Conservation (phyloP, 2,888 invertebrate species). For the Tetragnatha montana region DNA sequence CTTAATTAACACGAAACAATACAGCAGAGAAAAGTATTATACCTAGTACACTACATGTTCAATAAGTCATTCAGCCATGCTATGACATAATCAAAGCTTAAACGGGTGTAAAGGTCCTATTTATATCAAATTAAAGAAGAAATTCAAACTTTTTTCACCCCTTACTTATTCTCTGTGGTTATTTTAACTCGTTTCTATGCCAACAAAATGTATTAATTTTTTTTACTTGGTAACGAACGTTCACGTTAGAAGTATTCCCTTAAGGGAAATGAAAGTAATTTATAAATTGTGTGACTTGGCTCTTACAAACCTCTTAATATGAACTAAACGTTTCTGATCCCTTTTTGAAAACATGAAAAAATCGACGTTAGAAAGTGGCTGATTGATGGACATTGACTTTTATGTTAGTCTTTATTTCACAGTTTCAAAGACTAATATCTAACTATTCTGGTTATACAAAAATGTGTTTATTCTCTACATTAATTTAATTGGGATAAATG, state of each 20-base stretch:
- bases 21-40: no score
- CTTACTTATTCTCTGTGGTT: not conserved
- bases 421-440: no score
- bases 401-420: no score
- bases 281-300: slow-evolving; percentile 10
- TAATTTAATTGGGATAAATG: no score
- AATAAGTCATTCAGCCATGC: no score
- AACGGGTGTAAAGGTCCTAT: no score
- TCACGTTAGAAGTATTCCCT: not conserved
- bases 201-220: slow-evolving; percentile 23
- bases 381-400: not conserved
- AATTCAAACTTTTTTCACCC: not conserved
- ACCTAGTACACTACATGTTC: no score
- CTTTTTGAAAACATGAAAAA: not conserved
- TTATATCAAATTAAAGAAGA: no score
- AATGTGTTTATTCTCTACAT: no score
- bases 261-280: slow-evolving; percentile 24
- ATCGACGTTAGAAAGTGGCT: not conserved
- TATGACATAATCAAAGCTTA: no score
- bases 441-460: no score
- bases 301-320: slow-evolving; percentile 11
- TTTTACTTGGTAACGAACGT: slow-evolving; percentile 13
- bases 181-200: slow-evolving; percentile 38
- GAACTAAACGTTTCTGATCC: not conserved
- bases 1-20: no score